These are phyloP conservation scores for Colistium nudipinnis DNA, from an alignment of 2,113 vertebrate genomes.

Conservation along the genomic window DNA sequence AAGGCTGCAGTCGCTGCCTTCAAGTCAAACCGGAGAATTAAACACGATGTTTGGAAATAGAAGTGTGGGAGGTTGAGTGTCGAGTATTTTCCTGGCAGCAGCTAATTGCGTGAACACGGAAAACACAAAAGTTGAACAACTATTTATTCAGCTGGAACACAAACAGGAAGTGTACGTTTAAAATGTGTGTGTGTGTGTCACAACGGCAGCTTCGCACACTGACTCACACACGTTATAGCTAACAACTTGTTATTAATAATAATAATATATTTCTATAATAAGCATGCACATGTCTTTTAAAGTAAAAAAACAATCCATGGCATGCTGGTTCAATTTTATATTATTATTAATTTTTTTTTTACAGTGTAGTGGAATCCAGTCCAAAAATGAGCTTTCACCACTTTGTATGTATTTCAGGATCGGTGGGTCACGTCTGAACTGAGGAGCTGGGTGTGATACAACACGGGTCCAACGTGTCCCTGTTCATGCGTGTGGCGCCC, in stretches of 20 bases:
- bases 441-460: too few species aligned
- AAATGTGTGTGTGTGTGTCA: too few species aligned
- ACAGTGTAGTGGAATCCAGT: background rate
- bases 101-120: background rate
- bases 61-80: background rate
- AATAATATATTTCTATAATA: too few species aligned
- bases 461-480: background rate
- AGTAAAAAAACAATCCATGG: too few species aligned
- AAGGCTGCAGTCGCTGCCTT: slow-evolving; percentile 1
- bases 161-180: too few species aligned
- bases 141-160: background rate
- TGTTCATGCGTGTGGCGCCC: slow-evolving; percentile 7
- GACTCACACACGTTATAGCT: too few species aligned
- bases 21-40: slow-evolving; percentile 1
- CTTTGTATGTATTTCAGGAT: slow-evolving; percentile 20
- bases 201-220: too few species aligned
- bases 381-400: slow-evolving; percentile 9
- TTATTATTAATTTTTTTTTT: too few species aligned
- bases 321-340: too few species aligned
- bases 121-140: background rate
- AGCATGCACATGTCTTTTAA: too few species aligned
- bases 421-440: background rate
- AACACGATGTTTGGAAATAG: background rate
- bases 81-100: background rate
- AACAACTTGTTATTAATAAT: too few species aligned